These are phyloP conservation scores for Habrosyne pyritoides DNA, from an alignment of 2,888 invertebrate species.

Conservation along the genomic window DNA sequence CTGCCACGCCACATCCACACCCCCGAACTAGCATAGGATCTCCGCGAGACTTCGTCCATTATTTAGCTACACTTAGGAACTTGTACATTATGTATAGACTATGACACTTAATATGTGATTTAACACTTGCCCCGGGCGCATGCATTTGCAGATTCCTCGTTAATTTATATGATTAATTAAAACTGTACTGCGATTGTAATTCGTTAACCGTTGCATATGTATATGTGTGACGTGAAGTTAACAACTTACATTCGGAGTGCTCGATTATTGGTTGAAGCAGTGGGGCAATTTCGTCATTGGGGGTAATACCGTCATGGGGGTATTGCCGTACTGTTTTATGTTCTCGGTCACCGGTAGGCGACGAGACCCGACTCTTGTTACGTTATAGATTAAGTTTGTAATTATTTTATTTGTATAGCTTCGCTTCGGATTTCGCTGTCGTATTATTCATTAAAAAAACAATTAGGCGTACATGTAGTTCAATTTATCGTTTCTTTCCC, in stretches of 20 bases:
- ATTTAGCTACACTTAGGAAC: slow-evolving; percentile 59
- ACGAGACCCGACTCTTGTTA: slow-evolving; percentile 13
- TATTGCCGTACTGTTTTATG: slow-evolving; percentile 8
- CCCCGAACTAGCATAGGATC: slow-evolving; percentile 40
- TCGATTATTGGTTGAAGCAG: not conserved
- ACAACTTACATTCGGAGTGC: not conserved
- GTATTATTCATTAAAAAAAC: slow-evolving; percentile 34
- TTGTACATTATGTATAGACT: slow-evolving; percentile 62
- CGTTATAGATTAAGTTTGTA: slow-evolving; percentile 39
- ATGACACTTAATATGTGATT: slow-evolving; percentile 15
- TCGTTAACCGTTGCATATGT: not conserved
- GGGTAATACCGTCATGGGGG: slow-evolving; percentile 8
- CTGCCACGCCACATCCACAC: slow-evolving; percentile 11
- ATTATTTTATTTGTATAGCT: slow-evolving; percentile 38
- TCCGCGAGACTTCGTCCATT: slow-evolving; percentile 68
- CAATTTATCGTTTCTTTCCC: slow-evolving; percentile 41
- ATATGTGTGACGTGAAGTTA: not conserved
- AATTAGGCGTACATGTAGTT: slow-evolving; percentile 57
- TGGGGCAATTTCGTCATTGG: slow-evolving; percentile 12
- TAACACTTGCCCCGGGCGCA: slow-evolving; percentile 31
- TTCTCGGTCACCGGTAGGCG: not conserved
- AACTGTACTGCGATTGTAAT: not conserved
- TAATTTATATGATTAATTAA: slow-evolving; percentile 8
- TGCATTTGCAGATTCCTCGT: slow-evolving; percentile 46
- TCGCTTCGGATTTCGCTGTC: slow-evolving; percentile 53